Base-by-base conservation (phyloP, 2,113 vertebrate species). In the Gadus chalcogrammus region DNA sequence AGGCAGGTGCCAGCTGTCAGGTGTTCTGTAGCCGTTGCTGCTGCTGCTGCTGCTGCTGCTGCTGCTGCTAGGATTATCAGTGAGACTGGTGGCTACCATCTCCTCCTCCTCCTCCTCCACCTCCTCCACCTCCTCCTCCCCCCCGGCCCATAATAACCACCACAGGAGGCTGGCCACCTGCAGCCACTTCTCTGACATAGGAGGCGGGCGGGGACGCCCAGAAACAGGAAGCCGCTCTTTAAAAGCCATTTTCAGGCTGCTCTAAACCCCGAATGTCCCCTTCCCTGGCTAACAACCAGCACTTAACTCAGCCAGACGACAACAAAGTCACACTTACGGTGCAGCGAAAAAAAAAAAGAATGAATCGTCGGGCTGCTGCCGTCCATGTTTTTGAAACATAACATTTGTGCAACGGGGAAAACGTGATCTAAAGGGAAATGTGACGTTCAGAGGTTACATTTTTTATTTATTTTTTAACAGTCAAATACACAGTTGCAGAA, bases 1-100 rank as follows among this genome's bases (percentile, higher is more conserved):
- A 5, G 77, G 81, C 90, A 91, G 90, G 89, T 91, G 88, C 84
- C 90, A 92, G 90, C 87, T 91, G 90, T 85, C 86, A 91, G 91
- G 90, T 91, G 90, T 85, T 69, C 74, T 71, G 20, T 20, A 20
- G 20, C 20, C 20, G 20, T 20, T 20, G 58, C 77, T 72, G 58
- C 77, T 4, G 18, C 72, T 15, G 24, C 24, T 24, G 22, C 22
- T 24, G 22, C 22, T 3, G 2, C 24, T 85, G 71, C 74, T 71
- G 53, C 77, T 72, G 58, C 77, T 35, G 18, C 72, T 15, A 79
- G 89, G 86, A 88, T 88, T 90, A 85, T 66, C 75, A 73, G 77
- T 66, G 73, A 74, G 81, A 61, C 82, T 72, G 58, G 73, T 72
- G 58, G 73, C 83, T 76, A 80, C 73, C 82, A 83, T 48, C 42